These are phyloP conservation scores for Patella caerulea DNA, from an alignment of 2,888 invertebrate genomes.

Conservation along the genomic window DNA sequence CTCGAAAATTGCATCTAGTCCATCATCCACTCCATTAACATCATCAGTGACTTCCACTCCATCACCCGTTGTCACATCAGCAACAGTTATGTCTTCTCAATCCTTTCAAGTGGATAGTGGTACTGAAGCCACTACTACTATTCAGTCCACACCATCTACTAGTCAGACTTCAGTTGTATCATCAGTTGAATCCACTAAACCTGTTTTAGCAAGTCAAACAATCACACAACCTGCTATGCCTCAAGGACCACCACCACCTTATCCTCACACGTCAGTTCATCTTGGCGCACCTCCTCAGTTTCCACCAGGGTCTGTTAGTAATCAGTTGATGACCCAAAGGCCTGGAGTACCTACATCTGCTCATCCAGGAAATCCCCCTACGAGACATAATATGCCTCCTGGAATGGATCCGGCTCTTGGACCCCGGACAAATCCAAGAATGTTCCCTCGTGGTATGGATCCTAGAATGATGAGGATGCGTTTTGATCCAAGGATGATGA, in stretches of 20 bases:
- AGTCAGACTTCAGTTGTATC: too few species aligned
- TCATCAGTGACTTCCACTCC: slow-evolving; percentile 6
- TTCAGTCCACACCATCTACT: not conserved
- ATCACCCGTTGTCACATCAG: slow-evolving; percentile 5
- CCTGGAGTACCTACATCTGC: not conserved
- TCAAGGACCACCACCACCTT: slow-evolving; percentile 20
- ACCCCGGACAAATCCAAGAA: not conserved
- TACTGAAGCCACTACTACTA: not conserved
- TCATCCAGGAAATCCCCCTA: not conserved
- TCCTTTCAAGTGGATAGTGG: not conserved
- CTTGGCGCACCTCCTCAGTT: slow-evolving; percentile 13
- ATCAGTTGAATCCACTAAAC: too few species aligned
- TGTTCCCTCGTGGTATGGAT: not conserved
- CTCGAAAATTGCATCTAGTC: not conserved
- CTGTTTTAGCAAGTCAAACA: too few species aligned
- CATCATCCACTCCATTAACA: slow-evolving; percentile 15
- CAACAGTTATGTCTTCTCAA: slow-evolving; percentile 7
- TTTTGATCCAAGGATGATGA: not conserved
- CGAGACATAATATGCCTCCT: not conserved
- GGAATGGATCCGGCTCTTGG: slow-evolving; percentile 5
- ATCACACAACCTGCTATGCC: too few species aligned
- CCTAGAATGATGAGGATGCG: slow-evolving; percentile 3
- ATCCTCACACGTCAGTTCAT: slow-evolving; percentile 21
- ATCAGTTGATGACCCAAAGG: not conserved
- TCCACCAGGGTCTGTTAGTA: slow-evolving; percentile 22